Conservation (phyloP, 2,888 invertebrate species). For the Pecten maximus region DNA sequence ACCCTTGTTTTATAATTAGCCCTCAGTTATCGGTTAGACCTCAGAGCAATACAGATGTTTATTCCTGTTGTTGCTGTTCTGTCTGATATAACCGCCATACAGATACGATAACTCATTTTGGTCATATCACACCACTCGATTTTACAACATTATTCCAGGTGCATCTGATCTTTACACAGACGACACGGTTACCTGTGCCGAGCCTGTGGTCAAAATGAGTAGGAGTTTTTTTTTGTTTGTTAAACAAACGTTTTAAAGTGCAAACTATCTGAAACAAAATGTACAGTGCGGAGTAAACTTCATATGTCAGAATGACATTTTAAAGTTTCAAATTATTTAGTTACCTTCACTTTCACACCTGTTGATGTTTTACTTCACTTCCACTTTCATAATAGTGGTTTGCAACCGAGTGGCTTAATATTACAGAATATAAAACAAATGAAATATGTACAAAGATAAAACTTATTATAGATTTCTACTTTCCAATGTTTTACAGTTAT, state of each 20-base stretch:
- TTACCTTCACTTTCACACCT: slow-evolving; percentile 21
- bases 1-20: no score
- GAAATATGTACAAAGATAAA: background rate
- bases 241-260: background rate
- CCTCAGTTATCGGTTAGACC: no score
- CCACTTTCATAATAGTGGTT: background rate
- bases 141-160: no score
- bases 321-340: background rate
- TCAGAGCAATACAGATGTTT: no score
- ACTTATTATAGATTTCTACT: background rate
- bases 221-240: no score
- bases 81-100: no score
- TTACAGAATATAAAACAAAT: background rate
- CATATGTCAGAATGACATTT: background rate
- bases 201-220: no score
- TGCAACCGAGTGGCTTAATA: background rate
- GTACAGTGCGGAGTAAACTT: background rate
- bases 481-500: background rate
- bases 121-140: no score
- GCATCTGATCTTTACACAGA: no score
- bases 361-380: background rate
- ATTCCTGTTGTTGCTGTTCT: no score
- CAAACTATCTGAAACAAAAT: background rate
- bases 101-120: no score
- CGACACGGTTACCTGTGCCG: no score